Evolutionary conservation across 2,888 invertebrate genomes (phyloP).

Genomic region (Epistrophella euchroma): DNA sequence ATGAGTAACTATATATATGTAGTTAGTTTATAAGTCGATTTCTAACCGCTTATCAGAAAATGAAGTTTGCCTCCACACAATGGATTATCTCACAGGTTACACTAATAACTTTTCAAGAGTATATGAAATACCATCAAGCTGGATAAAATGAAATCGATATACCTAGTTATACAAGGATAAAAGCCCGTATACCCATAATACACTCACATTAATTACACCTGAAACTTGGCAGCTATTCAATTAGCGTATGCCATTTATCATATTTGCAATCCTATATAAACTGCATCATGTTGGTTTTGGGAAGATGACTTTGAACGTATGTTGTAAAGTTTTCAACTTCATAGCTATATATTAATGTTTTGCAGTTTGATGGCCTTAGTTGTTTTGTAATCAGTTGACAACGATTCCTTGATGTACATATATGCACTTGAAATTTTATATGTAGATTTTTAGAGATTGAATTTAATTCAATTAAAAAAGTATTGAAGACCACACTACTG

Average conservation of each 20-base stretch:
- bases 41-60: constrained; percentile 74
- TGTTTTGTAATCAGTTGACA: not conserved
- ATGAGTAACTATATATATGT: not conserved
- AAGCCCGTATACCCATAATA: constrained; percentile 32
- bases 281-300: constrained; percentile 54
- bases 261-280: constrained; percentile 51
- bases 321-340: not conserved
- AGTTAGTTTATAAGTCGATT: constrained; percentile 63
- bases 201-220: constrained; percentile 74
- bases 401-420: no score
- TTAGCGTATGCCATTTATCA: constrained; percentile 75
- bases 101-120: constrained; percentile 71
- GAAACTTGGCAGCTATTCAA: constrained; percentile 75
- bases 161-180: not conserved
- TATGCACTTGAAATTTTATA: not conserved
- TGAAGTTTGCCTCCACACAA: constrained; percentile 69
- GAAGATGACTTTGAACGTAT: constrained; percentile 20
- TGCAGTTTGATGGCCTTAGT: not conserved
- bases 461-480: not conserved
- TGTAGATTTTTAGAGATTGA: not conserved
- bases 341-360: not conserved
- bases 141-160: constrained; percentile 64
- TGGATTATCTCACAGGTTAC: constrained; percentile 73
- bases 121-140: constrained; percentile 12
- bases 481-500: not conserved